phyloP scores from a whole-genome alignment of 2,797 vertebrate genomes.

The Gouania willdenowi region DNA sequence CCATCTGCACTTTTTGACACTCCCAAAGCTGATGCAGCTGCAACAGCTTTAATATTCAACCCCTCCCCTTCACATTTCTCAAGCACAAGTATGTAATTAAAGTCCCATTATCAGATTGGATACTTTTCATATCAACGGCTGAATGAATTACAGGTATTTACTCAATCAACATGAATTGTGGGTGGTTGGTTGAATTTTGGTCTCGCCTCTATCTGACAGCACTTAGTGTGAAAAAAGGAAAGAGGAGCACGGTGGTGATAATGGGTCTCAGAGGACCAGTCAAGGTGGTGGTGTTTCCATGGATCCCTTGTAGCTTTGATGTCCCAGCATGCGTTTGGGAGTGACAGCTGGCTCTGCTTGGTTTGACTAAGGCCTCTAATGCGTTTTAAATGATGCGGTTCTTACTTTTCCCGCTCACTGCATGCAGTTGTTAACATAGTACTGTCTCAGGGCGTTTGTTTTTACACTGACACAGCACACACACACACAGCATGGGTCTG shows the following conservation, averaged over 20 bases:
- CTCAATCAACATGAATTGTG: conserved; percentile 10
- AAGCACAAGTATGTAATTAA: conserved; percentile 30
- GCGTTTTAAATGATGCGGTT: conserved; percentile 11
- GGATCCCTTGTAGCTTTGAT: conserved; percentile 62
- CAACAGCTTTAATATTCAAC: conserved; percentile 21
- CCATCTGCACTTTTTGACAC: conserved; percentile 15
- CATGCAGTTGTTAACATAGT: conserved; percentile 34
- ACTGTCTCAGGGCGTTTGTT: conserved; percentile 19
- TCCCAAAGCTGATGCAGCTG: conserved; percentile 37
- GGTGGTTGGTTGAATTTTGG: conserved; percentile 2
- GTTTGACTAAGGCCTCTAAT: conserved; percentile 30
- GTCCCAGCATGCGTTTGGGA: conserved; percentile 55
- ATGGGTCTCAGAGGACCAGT: conserved; percentile 64
- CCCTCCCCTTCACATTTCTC: conserved; percentile 10
- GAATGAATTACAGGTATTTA: conserved; percentile 47
- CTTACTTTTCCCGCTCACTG: background rate
- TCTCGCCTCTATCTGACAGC: conserved; percentile 41
- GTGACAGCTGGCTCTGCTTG: conserved; percentile 48
- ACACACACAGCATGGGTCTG: conserved; percentile 7
- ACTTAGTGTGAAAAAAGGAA: conserved; percentile 57
- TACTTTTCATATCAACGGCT: conserved; percentile 63
- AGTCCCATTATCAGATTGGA: conserved; percentile 26
- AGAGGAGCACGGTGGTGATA: conserved; percentile 4
- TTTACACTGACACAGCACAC: conserved; percentile 5
- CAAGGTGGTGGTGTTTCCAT: conserved; percentile 58